Percentiles rank a stretch among this genome's conserved stretches.
Conservation (phyloP, 2,113 vertebrate species). For the Salvelinus sp. region DNA sequence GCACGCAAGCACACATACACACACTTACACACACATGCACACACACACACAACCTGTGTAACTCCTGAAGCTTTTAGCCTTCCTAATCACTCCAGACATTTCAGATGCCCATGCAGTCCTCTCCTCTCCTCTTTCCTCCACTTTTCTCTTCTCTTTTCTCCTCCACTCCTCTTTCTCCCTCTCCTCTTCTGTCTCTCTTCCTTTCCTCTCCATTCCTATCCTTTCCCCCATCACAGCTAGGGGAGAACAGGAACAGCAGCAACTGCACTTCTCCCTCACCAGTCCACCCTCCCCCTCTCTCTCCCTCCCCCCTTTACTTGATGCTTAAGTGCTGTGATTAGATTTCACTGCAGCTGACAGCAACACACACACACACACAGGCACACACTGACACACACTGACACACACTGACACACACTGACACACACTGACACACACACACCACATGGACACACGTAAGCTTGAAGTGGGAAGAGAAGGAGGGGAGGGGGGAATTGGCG, state of each 20-base stretch:
- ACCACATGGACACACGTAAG: constrained; percentile 9
- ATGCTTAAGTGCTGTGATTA: constrained; percentile 73
- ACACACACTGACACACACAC: neutral
- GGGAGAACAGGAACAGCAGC: constrained; percentile 68
- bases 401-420: constrained; percentile 21
- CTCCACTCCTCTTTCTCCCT: constrained; percentile 54
- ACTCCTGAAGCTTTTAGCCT: constrained; percentile 43
- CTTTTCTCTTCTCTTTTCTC: constrained; percentile 46
- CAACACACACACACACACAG: constrained; percentile 29
- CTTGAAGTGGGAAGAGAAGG: constrained; percentile 31
- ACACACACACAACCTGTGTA: constrained; percentile 27
- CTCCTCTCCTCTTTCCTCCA: constrained; percentile 67
- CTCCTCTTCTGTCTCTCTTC: constrained; percentile 31
- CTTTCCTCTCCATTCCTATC: constrained; percentile 31
- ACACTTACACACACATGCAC: neutral
- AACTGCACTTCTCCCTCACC: constrained; percentile 53
- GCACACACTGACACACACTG: neutral
- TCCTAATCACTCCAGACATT: constrained; percentile 66
- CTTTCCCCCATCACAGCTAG: constrained; percentile 48
- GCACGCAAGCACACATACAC: neutral
- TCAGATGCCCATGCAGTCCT: constrained; percentile 62
- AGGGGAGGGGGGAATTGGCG: constrained; percentile 46
- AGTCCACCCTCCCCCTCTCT: constrained; percentile 57
- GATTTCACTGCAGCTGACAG: constrained; percentile 66
- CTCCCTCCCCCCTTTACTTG: constrained; percentile 53